A percentile compares a stretch with the other conserved stretches of the same genome.
Conservation (phyloP, 2,113 vertebrate genomes). For the Misgurnus mizolepis region DNA sequence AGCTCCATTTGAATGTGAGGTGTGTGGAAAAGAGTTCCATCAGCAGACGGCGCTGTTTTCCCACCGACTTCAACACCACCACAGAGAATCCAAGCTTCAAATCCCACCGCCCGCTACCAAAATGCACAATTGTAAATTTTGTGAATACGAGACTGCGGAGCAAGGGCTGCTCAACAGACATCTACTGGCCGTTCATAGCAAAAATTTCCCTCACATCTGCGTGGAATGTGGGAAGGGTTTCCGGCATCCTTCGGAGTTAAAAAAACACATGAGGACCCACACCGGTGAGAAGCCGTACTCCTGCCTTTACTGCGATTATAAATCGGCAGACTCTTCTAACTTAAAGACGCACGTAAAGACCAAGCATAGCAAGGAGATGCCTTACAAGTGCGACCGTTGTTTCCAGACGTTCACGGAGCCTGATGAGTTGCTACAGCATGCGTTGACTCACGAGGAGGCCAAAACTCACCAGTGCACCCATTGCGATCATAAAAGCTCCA, state of each 20-base stretch:
- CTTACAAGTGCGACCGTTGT: constrained; percentile 87
- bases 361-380: constrained; percentile 83
- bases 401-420: constrained; percentile 85
- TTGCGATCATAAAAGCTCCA: constrained; percentile 90
- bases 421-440: constrained; percentile 82
- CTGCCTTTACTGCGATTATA: constrained; percentile 86
- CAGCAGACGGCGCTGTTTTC: constrained; percentile 80
- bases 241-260: constrained; percentile 88
- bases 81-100: constrained; percentile 82
- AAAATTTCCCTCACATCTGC: constrained; percentile 87
- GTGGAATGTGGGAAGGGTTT: constrained; percentile 90
- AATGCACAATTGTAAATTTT: constrained; percentile 85
- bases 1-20: constrained; percentile 76
- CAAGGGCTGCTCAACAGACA: constrained; percentile 87
- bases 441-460: constrained; percentile 83
- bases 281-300: constrained; percentile 90
- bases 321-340: constrained; percentile 88
- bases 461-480: constrained; percentile 88
- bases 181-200: constrained; percentile 85
- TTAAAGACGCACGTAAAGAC: constrained; percentile 90
- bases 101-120: constrained; percentile 49
- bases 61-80: constrained; percentile 85
- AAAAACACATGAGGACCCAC: constrained; percentile 91
- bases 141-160: constrained; percentile 89
- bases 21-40: constrained; percentile 81